These are phyloP conservation scores for Pygmarrhopalites habei DNA, from an alignment of 1,140 invertebrate species.

Conservation along the genomic window DNA sequence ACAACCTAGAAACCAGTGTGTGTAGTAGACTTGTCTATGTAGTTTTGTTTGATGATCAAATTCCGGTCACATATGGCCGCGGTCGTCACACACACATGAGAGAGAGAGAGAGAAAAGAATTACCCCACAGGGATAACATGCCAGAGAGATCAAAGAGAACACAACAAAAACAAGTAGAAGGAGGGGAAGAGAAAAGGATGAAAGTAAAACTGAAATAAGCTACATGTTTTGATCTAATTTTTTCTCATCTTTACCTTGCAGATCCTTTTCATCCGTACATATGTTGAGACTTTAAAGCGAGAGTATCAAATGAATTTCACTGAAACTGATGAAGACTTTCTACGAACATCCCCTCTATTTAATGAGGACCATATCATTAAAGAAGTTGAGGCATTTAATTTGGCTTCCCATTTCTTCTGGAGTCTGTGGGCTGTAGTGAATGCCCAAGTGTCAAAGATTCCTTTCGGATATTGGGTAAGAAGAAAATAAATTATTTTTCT, in stretches of 20 bases:
- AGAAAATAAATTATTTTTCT: not conserved
- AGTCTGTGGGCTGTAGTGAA: slow-evolving; percentile 83
- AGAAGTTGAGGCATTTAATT: slow-evolving; percentile 72
- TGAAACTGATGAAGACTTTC: slow-evolving; percentile 34
- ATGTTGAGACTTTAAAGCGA: slow-evolving; percentile 36
- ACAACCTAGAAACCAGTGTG: too few species aligned
- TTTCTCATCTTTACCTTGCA: slow-evolving; percentile 40
- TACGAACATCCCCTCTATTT: slow-evolving; percentile 24
- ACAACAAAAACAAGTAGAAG: too few species aligned
- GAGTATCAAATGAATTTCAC: slow-evolving; percentile 34
- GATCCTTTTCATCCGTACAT: slow-evolving; percentile 43
- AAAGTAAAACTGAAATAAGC: too few species aligned
- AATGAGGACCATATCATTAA: slow-evolving; percentile 51
- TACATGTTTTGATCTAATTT: too few species aligned
- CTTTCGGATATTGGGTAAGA: slow-evolving; percentile 88
- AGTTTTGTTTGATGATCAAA: too few species aligned
- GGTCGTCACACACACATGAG: too few species aligned
- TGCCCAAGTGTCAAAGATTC: slow-evolving; percentile 75
- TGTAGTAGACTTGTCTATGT: too few species aligned
- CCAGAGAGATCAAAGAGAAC: too few species aligned
- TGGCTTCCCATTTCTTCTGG: slow-evolving; percentile 92
- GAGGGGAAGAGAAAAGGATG: too few species aligned
- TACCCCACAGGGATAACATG: too few species aligned
- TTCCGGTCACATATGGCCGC: too few species aligned
- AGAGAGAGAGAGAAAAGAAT: too few species aligned